A percentile compares a stretch with the other conserved stretches of the same genome.
phyloP scores from a whole-genome alignment of 1,140 invertebrate genomes.

The Anastrepha ludens region DNA sequence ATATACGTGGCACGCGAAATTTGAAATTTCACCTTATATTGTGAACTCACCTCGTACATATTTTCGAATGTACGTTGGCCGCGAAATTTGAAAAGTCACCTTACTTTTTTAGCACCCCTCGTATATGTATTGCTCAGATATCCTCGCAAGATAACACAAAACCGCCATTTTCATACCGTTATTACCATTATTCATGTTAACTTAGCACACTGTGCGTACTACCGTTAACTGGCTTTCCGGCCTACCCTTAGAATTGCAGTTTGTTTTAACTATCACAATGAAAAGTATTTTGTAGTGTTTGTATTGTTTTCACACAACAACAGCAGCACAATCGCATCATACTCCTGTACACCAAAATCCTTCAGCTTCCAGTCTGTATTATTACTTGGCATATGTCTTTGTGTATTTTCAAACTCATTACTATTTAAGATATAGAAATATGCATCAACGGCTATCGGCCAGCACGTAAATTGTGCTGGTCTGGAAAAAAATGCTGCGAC shows the following conservation, averaged over 20 bases:
- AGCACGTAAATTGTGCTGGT: neutral
- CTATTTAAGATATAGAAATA: conserved; percentile 22
- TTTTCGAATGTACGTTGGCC: too few species aligned
- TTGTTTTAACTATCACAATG: conserved; percentile 28
- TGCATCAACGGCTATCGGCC: neutral
- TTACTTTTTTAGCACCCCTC: too few species aligned
- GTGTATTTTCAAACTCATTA: neutral
- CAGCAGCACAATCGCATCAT: neutral
- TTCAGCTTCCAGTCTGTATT: neutral
- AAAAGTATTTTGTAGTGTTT: neutral
- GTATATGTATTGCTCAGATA: too few species aligned
- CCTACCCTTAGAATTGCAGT: conserved; percentile 14
- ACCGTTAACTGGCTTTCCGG: neutral
- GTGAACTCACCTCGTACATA: too few species aligned
- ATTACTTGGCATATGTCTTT: neutral
- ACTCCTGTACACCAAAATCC: neutral
- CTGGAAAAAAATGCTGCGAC: neutral
- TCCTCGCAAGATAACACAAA: too few species aligned
- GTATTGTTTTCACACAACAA: conserved; percentile 35
- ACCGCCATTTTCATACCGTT: too few species aligned
- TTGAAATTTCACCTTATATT: too few species aligned
- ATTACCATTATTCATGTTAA: too few species aligned
- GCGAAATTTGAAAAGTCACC: too few species aligned
- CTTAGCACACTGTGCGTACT: neutral
- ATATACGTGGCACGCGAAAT: too few species aligned